Conservation (phyloP, 1,140 invertebrate genomes). For the Hestina assimilis region DNA sequence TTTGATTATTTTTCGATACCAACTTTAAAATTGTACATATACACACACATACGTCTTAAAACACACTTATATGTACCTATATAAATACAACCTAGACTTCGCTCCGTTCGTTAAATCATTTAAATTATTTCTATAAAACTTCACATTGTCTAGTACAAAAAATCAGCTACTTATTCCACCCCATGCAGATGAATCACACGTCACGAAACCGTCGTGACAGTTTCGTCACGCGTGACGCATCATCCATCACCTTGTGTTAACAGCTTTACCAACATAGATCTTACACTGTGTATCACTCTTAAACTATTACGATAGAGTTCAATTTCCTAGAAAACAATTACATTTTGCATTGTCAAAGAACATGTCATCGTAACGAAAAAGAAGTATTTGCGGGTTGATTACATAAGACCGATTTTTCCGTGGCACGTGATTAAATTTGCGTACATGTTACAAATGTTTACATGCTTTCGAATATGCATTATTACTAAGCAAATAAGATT, state of each 20-base stretch:
- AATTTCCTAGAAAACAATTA: not conserved
- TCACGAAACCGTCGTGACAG: constrained; percentile 58
- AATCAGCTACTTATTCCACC: constrained; percentile 1
- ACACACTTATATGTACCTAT: too few species aligned
- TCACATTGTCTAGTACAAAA: not conserved
- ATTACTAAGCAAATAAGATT: not conserved
- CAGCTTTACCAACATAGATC: constrained; percentile 32
- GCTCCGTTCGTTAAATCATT: too few species aligned
- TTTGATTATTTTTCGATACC: too few species aligned
- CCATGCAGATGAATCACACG: constrained; percentile 44
- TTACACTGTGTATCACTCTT: constrained; percentile 11
- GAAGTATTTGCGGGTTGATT: constrained; percentile 12
- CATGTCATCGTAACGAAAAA: constrained; percentile 12
- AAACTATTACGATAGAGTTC: not conserved
- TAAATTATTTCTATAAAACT: too few species aligned
- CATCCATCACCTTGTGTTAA: constrained; percentile 64
- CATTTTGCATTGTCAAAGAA: not conserved
- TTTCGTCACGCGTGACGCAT: constrained; percentile 53
- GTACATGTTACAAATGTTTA: not conserved
- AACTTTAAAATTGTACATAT: too few species aligned
- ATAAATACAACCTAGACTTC: too few species aligned
- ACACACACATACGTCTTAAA: too few species aligned
- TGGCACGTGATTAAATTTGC: constrained; percentile 10
- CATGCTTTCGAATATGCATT: not conserved
- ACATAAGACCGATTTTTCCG: constrained; percentile 11